Percentiles rank a stretch among this genome's conserved stretches.
phyloP scores from a whole-genome alignment of 1,140 invertebrate species.

The Bombus sylvicola region DNA sequence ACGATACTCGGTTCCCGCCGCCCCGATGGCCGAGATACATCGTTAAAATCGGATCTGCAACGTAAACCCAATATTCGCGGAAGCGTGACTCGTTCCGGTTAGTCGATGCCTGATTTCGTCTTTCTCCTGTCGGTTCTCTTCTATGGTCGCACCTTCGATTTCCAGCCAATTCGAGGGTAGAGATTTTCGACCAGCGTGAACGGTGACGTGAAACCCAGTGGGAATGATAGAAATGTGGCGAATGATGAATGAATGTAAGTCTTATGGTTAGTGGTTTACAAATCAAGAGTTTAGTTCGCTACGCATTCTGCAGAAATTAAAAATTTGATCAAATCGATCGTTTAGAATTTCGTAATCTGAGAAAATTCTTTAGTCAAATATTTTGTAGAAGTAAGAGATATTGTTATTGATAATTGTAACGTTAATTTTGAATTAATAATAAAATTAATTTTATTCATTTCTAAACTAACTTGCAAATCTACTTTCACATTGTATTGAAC shows the following conservation, averaged over 20 bases:
- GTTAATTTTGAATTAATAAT: too few relatives aligned
- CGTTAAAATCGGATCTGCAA: conserved; percentile 42
- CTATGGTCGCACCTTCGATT: neutral
- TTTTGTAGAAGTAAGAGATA: too few relatives aligned
- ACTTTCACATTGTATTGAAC: neutral
- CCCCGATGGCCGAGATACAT: neutral
- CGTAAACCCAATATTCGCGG: conserved; percentile 43
- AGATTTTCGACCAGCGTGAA: conserved; percentile 6
- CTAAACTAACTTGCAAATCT: too few relatives aligned
- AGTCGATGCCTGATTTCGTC: neutral
- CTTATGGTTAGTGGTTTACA: too few relatives aligned
- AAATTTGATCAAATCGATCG: neutral
- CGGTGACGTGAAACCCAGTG: too few relatives aligned
- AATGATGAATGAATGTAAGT: neutral
- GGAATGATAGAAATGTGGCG: neutral
- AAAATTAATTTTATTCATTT: too few relatives aligned
- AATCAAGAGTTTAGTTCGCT: neutral
- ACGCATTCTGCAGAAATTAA: neutral
- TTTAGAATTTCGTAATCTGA: too few relatives aligned
- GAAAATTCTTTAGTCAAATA: too few relatives aligned
- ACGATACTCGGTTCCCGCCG: too few relatives aligned
- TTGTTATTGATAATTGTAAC: too few relatives aligned
- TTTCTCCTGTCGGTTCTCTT: neutral
- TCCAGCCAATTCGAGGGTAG: neutral
- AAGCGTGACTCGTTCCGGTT: neutral